Evolutionary conservation across 2,888 invertebrate species (phyloP), one percentile per base, ranked within the genome.

Genomic region (Kuschelorhynchus macadamiae): DNA sequence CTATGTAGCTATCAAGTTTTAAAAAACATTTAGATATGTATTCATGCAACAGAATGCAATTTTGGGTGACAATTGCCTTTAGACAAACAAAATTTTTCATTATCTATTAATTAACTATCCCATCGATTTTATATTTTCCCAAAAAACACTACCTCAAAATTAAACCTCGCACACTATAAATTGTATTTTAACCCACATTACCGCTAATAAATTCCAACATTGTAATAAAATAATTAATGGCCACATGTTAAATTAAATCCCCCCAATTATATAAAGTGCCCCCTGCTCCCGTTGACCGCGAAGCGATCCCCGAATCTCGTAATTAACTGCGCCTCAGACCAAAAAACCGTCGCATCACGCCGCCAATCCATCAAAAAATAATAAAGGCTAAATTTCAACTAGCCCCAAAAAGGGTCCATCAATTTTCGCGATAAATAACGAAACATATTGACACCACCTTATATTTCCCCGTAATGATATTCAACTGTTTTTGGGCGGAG

Each of bases 401-500:
- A 80, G 77, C 78, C 76, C 79, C 68, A 11, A 77, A 80, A 79
- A 76, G 75, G 75, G 63, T 50, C 67, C 77, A 79, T 78, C 79
- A 79, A 77, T 77, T 73, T 75, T 72, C 72, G 75, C 77, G 76
- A 83, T 82, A 82, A 82, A 83, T 82, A 82, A 82, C 75, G 47
- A 74, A 80, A 79, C 81, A 81, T 83, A 83, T 83, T 81, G 83
- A 81, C 80, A 81, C 76, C 77, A 77, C 80, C 78, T 71, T 71
- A 71, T 65, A 71, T 69, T 65, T 67, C 55, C 50, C 65, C 55
- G 50, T 82, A 81, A 82, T 81, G 81, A 82, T 80, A 81, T 82
- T 81, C 79, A 67, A 74, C 74, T 60, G 46, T 65, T 59, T 67
- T 7, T 67, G 74, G 75, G 77, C 71, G 67, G 49, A 25, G 59